Conservation (phyloP, 1,140 invertebrate genomes). For the Triops cancriformis region DNA sequence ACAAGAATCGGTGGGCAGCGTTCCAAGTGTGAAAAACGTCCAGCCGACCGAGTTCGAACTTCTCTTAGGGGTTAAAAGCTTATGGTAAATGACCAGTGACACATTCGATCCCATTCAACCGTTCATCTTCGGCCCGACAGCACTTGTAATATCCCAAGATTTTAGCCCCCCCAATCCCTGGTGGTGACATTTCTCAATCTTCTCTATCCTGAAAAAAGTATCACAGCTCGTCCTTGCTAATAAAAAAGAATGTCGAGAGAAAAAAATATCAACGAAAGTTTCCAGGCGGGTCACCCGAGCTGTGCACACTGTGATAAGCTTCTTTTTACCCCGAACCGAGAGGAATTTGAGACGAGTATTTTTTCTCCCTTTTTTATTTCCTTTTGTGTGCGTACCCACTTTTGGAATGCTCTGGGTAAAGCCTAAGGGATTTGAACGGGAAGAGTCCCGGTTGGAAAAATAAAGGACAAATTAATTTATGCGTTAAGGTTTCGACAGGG, state of each 20-base stretch:
- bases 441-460: background rate
- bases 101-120: background rate
- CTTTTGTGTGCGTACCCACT: no score
- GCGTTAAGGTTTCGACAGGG: background rate
- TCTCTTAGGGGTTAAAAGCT: background rate
- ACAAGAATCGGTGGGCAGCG: background rate
- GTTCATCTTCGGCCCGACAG: background rate
- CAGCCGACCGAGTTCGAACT: background rate
- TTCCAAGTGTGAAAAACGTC: background rate
- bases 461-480: background rate
- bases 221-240: background rate
- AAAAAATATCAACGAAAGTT: constrained; percentile 4
- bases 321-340: background rate
- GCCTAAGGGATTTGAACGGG: background rate
- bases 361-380: background rate
- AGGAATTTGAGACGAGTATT: background rate
- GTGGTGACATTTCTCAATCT: background rate
- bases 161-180: background rate
- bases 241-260: background rate
- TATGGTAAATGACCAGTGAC: constrained; percentile 9
- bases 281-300: background rate
- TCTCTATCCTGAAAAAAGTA: background rate
- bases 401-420: background rate
- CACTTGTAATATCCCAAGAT: constrained; percentile 6
- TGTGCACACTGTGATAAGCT: background rate